Base-by-base conservation (phyloP, 1,140 invertebrate genomes). In the Araneus ventricosus region DNA sequence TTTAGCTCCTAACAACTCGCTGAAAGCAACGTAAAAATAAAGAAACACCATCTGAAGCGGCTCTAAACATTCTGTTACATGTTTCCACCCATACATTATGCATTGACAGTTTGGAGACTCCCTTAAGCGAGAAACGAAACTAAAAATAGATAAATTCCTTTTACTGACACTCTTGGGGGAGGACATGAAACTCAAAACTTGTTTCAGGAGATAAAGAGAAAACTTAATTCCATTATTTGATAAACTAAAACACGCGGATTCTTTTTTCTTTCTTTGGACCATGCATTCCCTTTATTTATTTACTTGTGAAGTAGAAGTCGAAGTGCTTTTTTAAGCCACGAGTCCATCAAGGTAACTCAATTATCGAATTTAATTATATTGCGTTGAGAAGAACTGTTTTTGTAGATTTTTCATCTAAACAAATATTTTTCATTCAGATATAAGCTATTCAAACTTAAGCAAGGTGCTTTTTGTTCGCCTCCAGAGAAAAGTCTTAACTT, bases 121-220 rank as follows among this genome's bases (percentile, higher is more conserved):
- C 52, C 30, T 37, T 61, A 30, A 87, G 85, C n/a, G n/a, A 17
- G 57, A 61, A 87, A 27, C 27, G 27, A 61, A 87, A 87, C 85
- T 61, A 87, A 87, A 86, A 87, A 87, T 87, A 87, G 37, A 87
- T 87, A 87, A 87, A 87, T 87, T 57, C 52, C 24, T 87, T 87
- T 61, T 37, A 61, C 30, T 30, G 30, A 20, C 52, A 84, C 52
- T 87, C 85, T 14, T 14, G 37, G 34, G 45, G 85, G 37, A 24
- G 17, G 5, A 17, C 85, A 87, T 87, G 59, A 63, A 87, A 87
- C 85, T 87, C 30, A 87, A 87, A 87, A 87, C 85, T 87, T 63
- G 85, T 87, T 87, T 87, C 59, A 34, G 24, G 57, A 87, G 57
- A 87, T 87, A 87, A 87, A 61, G 59, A 61, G 59, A 45, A 61